These are phyloP conservation scores for Gymnocheta viridis DNA, from an alignment of 2,888 invertebrate genomes.

Conservation along the genomic window DNA sequence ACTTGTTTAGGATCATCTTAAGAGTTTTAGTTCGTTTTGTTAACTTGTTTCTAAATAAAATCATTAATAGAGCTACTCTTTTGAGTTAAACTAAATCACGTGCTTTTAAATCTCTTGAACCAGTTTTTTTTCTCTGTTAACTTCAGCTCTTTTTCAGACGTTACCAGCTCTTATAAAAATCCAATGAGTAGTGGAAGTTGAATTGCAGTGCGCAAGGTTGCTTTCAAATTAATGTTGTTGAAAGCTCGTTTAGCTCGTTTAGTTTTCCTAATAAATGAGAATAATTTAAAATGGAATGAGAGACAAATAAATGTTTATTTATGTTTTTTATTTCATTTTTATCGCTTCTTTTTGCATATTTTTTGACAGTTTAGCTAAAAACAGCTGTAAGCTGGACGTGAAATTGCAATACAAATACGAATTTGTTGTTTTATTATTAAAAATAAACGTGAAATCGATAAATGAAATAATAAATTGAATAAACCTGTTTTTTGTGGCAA, in stretches of 20 bases:
- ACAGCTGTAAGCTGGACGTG: slow-evolving; percentile 55
- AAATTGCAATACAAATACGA: slow-evolving; percentile 12
- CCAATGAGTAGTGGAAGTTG: slow-evolving; percentile 40
- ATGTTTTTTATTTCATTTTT: background rate
- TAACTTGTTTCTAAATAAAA: background rate
- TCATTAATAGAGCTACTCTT: slow-evolving; percentile 13
- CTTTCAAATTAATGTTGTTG: slow-evolving; percentile 13
- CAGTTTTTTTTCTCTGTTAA: background rate
- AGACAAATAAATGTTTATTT: slow-evolving; percentile 6
- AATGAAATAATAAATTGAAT: slow-evolving; percentile 25
- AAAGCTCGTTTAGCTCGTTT: slow-evolving; percentile 8
- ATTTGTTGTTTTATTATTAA: slow-evolving; percentile 39
- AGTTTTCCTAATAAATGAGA: background rate
- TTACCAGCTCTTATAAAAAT: background rate
- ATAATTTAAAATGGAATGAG: background rate
- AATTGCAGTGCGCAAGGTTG: slow-evolving; percentile 55
- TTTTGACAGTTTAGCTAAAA: slow-evolving; percentile 59
- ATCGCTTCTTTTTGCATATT: background rate
- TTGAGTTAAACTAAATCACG: slow-evolving; percentile 13
- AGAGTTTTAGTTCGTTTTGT: background rate
- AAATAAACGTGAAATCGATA: slow-evolving; percentile 60
- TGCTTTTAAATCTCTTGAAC: background rate
- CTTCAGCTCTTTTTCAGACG: background rate
- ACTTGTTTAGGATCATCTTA: background rate
- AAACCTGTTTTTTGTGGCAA: slow-evolving; percentile 25